These are phyloP conservation scores for Monodelphis domestica DNA, from an alignment of 2,797 vertebrate species.

Conservation along the genomic window DNA sequence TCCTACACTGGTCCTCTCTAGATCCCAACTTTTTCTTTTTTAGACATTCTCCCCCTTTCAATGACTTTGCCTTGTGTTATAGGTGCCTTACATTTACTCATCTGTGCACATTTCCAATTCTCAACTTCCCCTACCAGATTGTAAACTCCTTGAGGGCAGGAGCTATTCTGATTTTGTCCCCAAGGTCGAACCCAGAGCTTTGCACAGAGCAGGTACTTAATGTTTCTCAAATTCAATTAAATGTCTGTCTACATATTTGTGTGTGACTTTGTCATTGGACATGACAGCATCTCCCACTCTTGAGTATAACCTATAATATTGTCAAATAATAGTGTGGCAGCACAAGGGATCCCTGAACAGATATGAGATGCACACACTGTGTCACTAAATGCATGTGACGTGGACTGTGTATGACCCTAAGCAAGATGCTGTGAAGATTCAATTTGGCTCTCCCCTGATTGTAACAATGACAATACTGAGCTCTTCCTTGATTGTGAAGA, in stretches of 20 bases:
- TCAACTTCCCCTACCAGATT: too few relatives aligned
- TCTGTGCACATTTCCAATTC: not conserved
- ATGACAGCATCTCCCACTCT: not conserved
- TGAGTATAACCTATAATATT: not conserved
- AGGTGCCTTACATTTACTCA: not conserved
- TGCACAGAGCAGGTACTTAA: not conserved
- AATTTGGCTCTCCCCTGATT: too few relatives aligned
- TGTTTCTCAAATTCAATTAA: too few relatives aligned
- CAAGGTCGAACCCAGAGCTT: too few relatives aligned
- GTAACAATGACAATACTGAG: too few relatives aligned
- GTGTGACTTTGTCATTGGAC: too few relatives aligned
- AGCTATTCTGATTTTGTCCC: not conserved
- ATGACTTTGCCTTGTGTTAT: not conserved
- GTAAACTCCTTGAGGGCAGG: not conserved
- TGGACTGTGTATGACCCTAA: not conserved
- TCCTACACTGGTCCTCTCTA: not conserved
- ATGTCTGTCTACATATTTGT: not conserved
- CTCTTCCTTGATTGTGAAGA: too few relatives aligned
- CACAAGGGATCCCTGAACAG: too few relatives aligned
- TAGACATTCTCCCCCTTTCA: not conserved
- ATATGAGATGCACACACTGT: not conserved
- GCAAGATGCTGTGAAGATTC: too few relatives aligned
- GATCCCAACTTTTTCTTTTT: not conserved
- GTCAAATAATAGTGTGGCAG: not conserved
- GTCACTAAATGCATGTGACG: too few relatives aligned